phyloP scores from a whole-genome alignment of 2,113 vertebrate genomes.

The Toxotes chatareus region DNA sequence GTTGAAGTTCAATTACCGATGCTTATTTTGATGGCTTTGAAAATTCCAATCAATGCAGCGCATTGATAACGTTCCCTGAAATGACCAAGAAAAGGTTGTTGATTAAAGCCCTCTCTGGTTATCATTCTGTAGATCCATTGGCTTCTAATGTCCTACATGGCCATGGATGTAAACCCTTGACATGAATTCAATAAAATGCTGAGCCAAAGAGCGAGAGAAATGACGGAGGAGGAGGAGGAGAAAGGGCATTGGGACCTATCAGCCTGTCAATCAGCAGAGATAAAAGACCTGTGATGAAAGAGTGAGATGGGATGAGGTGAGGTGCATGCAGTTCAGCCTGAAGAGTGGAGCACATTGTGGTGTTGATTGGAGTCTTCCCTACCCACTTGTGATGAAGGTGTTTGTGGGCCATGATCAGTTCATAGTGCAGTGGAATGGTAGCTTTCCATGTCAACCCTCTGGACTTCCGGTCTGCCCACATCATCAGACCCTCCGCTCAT shows the following conservation, averaged over 20 bases:
- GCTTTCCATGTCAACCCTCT: constrained; percentile 8
- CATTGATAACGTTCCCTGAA: constrained; percentile 18
- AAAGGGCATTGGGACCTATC: constrained; percentile 5
- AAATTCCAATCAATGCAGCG: constrained; percentile 34
- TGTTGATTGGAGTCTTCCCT: constrained; percentile 9
- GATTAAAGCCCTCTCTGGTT: constrained; percentile 37
- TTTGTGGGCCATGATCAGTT: constrained; percentile 3
- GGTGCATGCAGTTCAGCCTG: constrained; percentile 4
- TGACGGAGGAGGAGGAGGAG: neutral
- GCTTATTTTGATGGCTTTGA: constrained; percentile 40
- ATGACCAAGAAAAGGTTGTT: constrained; percentile 22
- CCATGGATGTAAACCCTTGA: constrained; percentile 46
- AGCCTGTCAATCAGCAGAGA: constrained; percentile 36
- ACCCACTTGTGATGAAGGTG: constrained; percentile 12
- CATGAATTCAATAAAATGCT: constrained; percentile 39
- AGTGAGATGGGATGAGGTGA: constrained; percentile 4
- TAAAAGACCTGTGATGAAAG: constrained; percentile 43
- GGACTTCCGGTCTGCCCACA: neutral
- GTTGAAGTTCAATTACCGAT: constrained; percentile 56
- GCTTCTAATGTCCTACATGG: constrained; percentile 23
- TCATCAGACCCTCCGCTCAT: constrained; percentile 8
- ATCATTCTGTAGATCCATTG: neutral
- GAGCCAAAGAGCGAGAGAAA: constrained; percentile 9
- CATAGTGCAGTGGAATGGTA: constrained; percentile 6
- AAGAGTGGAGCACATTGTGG: neutral